Conservation (phyloP, 2,888 invertebrate species). For the Habroteleia sp. region DNA sequence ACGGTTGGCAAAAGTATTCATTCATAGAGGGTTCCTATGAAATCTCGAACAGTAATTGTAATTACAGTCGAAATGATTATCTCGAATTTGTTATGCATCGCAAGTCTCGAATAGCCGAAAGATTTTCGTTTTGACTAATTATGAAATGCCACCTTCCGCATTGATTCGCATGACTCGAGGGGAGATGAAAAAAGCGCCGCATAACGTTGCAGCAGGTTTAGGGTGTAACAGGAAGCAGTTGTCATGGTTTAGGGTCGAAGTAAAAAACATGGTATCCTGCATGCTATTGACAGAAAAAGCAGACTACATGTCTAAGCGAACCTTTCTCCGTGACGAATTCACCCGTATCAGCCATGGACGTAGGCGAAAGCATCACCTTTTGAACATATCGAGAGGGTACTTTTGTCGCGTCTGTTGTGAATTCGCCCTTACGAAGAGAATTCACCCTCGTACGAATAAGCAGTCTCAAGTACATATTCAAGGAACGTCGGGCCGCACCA, state of each 20-base stretch:
- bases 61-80: constrained; percentile 3
- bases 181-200: constrained; percentile 21
- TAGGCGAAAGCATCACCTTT: constrained; percentile 50
- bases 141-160: constrained; percentile 4
- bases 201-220: constrained; percentile 6
- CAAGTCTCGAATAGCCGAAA: background rate
- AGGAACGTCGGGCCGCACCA: constrained; percentile 43
- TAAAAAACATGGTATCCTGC: constrained; percentile 40
- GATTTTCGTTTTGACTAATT: constrained; percentile 15
- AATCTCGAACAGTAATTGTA: constrained; percentile 12
- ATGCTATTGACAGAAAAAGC: constrained; percentile 53
- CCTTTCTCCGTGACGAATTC: constrained; percentile 58
- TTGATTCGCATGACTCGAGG: background rate
- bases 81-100: constrained; percentile 4
- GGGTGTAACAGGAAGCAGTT: constrained; percentile 14
- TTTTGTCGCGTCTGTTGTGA: constrained; percentile 65
- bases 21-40: constrained; percentile 5
- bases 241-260: constrained; percentile 44
- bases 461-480: constrained; percentile 63
- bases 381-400: constrained; percentile 59
- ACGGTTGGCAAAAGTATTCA: constrained; percentile 5
- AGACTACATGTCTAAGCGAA: constrained; percentile 62
- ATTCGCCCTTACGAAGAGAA: constrained; percentile 66
- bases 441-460: constrained; percentile 63
- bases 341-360: constrained; percentile 53